These are phyloP conservation scores for Microplitis demolitor DNA, from an alignment of 1,140 invertebrate genomes.

Conservation along the genomic window DNA sequence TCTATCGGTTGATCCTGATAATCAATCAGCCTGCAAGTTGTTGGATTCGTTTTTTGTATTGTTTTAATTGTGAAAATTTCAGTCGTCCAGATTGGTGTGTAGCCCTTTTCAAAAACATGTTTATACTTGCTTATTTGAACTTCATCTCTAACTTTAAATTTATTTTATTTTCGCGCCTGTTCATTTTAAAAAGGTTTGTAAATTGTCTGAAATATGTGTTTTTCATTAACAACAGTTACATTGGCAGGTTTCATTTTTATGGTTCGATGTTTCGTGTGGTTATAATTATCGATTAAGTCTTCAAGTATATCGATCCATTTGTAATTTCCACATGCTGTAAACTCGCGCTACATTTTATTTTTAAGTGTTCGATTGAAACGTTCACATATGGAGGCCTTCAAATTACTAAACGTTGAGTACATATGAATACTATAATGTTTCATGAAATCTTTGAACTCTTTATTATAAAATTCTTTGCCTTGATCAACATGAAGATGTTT, in stretches of 20 bases:
- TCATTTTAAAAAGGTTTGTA: background rate
- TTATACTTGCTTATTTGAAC: constrained; percentile 9
- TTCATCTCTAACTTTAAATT: constrained; percentile 13
- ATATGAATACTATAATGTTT: no score
- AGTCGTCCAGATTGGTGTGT: constrained; percentile 2
- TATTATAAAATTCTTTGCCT: no score
- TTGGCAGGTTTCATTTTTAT: constrained; percentile 1
- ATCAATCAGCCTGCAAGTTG: background rate
- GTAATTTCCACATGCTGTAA: no score
- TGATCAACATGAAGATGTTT: no score
- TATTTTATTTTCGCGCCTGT: background rate
- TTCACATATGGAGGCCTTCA: no score
- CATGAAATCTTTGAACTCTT: no score
- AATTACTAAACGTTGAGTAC: no score
- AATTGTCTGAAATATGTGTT: background rate
- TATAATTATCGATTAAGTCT: no score
- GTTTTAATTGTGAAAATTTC: background rate
- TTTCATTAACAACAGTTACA: background rate
- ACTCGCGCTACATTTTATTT: no score
- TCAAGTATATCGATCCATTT: no score
- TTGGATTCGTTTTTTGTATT: background rate
- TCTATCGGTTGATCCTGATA: background rate
- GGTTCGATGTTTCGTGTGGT: constrained; percentile 15
- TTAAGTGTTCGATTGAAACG: no score
- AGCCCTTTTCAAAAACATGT: constrained; percentile 14